Evolutionary conservation across 2,113 vertebrate species (phyloP).

Genomic region (Daubentonia madagascariensis): DNA sequence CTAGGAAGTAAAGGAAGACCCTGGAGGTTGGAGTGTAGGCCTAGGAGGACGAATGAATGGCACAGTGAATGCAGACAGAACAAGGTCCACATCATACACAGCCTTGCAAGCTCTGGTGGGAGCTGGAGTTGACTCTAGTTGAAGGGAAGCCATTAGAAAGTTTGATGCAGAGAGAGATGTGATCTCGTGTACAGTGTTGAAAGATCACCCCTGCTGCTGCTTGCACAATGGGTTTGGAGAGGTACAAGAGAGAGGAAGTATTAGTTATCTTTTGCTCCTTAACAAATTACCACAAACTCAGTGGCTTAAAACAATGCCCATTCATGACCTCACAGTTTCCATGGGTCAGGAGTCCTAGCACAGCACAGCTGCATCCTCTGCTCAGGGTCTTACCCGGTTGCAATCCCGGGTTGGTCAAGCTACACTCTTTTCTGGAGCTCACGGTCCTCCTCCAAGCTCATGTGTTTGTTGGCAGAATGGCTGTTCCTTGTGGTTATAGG

Average conservation of each 20-base stretch:
- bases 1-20: background rate
- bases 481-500: background rate
- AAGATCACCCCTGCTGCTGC: background rate
- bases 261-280: background rate
- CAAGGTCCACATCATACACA: background rate
- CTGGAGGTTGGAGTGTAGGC: no score
- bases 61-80: background rate
- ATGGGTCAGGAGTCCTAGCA: background rate
- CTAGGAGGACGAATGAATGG: background rate
- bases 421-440: background rate
- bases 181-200: background rate
- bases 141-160: background rate
- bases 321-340: background rate
- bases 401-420: background rate
- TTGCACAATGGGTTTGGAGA: background rate
- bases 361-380: background rate
- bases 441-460: background rate
- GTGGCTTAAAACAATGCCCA: background rate
- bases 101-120: background rate
- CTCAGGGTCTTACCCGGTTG: background rate
- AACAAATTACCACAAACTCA: background rate
- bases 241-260: background rate
- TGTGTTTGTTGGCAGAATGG: background rate
- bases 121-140: background rate
- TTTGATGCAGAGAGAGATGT: background rate